Conservation (phyloP, 2,888 invertebrate species). For the Prenolepis imparis region DNA sequence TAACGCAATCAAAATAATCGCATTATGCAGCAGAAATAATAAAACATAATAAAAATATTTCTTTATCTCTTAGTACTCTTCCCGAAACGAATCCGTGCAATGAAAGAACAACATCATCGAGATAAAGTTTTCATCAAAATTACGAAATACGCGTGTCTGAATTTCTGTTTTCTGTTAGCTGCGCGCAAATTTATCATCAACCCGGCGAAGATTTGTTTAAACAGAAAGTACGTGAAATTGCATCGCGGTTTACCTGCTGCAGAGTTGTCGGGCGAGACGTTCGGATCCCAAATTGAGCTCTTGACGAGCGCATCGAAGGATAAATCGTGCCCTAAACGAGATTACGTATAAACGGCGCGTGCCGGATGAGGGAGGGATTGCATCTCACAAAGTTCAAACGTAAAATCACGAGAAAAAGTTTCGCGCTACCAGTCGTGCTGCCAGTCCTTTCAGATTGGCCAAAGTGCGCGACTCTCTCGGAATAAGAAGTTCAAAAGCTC, state of each 20-base stretch:
- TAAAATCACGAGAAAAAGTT: conserved; percentile 48
- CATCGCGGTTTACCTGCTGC: conserved; percentile 37
- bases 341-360: conserved; percentile 52
- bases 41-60: background rate
- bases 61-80: background rate
- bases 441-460: conserved; percentile 38
- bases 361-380: conserved; percentile 3
- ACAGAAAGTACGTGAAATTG: conserved; percentile 58
- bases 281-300: conserved; percentile 26
- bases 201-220: conserved; percentile 54
- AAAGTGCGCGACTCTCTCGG: conserved; percentile 35
- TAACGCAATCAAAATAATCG: background rate
- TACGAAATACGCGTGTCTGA: conserved; percentile 24
- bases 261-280: conserved; percentile 51
- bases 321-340: conserved; percentile 37
- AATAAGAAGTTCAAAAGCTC: conserved; percentile 30
- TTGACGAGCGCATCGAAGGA: conserved; percentile 39
- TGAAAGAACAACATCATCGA: background rate
- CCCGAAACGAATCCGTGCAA: background rate
- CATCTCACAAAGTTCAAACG: conserved; percentile 42
- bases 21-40: background rate
- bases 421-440: conserved; percentile 13
- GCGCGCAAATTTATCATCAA: background rate
- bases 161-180: conserved; percentile 33
- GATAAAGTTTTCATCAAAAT: conserved; percentile 3